Base-by-base conservation (phyloP, 2,888 invertebrate genomes). In the Nebria brevicollis region DNA sequence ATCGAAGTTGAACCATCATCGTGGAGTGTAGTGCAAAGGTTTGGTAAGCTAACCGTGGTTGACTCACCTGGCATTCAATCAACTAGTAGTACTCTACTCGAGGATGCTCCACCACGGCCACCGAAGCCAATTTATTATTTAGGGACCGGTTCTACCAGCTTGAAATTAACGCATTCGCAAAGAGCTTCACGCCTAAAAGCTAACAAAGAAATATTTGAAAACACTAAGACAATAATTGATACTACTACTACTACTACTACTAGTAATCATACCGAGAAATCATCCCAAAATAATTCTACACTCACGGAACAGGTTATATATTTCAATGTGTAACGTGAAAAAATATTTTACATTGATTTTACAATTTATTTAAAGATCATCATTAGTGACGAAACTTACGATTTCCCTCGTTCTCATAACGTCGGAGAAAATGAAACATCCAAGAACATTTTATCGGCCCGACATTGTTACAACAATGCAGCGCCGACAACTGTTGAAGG, bases 401-500 rank as follows among this genome's bases (percentile, higher is more conserved):
- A 95, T 87, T 93, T 94, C 88, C 94, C 94, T 20, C 91, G 94
- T 83, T 93, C 93, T 42, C 93, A 94, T 87, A 91, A 93, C 86
- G 86, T 88, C 74, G 86, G 82, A 54, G 88, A 88, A 34, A 83
- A 86, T 64, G 85, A 85, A 66, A 84, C 85, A 4, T 85, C 84
- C 43, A 84, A 86, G 11, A 85, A 85, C 72, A 86, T 87, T 1
- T 84, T 87, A 65, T 86, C 86, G 11, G 86, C 88, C 42, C 88
- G 91, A 78, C 92, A 93, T 86, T 92, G 91, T 84, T 93, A 93
- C 85, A 91, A 91, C 76, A 93, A 93, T 86, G 93, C 93, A 6
- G 92, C 92, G 3, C 92, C 92, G 64, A 89, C 90, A 5, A 85
- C 89, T 68, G 86, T 88, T 3, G 91, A 92, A 15, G 90, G 90